Conservation (phyloP, 2,113 vertebrate genomes). For the Numenius arquata region DNA sequence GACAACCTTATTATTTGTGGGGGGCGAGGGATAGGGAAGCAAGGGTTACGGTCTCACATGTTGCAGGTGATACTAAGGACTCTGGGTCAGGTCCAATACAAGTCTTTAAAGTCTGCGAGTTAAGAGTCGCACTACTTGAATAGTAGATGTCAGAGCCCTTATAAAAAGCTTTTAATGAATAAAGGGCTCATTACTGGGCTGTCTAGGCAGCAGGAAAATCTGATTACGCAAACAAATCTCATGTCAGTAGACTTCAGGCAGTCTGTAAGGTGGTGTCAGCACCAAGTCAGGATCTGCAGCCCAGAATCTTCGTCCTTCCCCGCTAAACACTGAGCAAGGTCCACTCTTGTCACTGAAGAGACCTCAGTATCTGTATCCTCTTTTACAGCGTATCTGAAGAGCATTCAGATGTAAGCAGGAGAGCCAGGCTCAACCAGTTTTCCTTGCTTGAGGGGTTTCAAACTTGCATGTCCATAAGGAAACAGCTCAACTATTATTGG, state of each 20-base stretch:
- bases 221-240: neutral
- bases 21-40: accelerated
- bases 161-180: neutral
- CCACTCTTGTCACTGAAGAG: neutral
- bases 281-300: neutral
- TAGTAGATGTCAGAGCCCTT: neutral
- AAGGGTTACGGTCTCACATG: accelerated
- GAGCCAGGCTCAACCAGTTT: neutral
- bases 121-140: neutral
- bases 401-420: neutral
- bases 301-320: neutral
- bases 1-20: neutral
- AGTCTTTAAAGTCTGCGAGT: neutral
- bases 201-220: neutral
- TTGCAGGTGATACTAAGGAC: neutral
- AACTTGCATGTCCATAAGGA: neutral
- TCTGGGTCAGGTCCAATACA: neutral
- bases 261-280: neutral
- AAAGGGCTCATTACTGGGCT: neutral
- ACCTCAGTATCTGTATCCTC: neutral
- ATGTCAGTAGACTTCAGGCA: neutral
- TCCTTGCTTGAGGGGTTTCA: neutral
- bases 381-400: neutral
- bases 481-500: neutral
- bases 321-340: accelerated